These are phyloP conservation scores for Drosophila glabriapex DNA, from an alignment of 2,888 invertebrate genomes.

Conservation along the genomic window DNA sequence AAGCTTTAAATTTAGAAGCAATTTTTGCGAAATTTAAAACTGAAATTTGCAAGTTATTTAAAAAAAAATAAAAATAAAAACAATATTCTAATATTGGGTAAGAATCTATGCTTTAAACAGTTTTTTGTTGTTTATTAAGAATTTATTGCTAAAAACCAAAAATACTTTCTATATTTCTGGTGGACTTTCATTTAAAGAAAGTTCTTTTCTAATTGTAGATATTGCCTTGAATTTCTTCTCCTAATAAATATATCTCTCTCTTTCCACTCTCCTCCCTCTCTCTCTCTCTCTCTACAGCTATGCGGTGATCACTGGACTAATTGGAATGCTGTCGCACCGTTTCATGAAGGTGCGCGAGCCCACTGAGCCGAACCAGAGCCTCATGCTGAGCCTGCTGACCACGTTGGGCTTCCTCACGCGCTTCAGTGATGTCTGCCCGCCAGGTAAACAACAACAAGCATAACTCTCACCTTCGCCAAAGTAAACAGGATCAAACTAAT, in stretches of 20 bases:
- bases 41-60: no score
- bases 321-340: slow-evolving; percentile 91
- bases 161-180: neutral
- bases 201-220: neutral
- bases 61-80: neutral
- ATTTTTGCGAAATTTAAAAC: neutral
- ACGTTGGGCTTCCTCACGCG: slow-evolving; percentile 85
- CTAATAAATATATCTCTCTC: neutral
- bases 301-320: slow-evolving; percentile 91
- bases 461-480: slow-evolving; percentile 54
- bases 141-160: neutral
- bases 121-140: neutral
- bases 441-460: slow-evolving; percentile 73
- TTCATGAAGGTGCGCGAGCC: slow-evolving; percentile 90
- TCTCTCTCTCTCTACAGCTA: slow-evolving; percentile 87
- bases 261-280: neutral
- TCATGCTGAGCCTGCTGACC: slow-evolving; percentile 84
- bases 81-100: neutral
- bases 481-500: slow-evolving; percentile 32
- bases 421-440: slow-evolving; percentile 85
- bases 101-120: neutral
- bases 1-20: neutral
- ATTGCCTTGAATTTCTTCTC: no score
- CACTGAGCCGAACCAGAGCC: slow-evolving; percentile 85
- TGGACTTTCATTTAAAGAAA: neutral